Evolutionary conservation across 1,140 invertebrate genomes (phyloP).

Genomic region (Orussus abietinus): DNA sequence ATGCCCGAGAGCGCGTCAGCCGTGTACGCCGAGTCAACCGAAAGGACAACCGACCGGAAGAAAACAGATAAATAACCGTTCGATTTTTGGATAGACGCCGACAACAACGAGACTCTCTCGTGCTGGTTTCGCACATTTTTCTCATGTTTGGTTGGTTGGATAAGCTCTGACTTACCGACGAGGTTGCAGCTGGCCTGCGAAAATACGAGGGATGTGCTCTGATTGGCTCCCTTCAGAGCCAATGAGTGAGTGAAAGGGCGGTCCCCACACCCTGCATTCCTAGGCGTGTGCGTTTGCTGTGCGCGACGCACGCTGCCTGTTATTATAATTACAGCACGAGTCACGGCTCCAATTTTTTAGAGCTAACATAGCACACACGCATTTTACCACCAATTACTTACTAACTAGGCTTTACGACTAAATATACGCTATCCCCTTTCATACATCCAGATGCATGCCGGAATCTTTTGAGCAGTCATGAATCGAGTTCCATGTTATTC

Average conservation of each 20-base stretch:
- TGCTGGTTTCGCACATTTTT: slow-evolving; percentile 32
- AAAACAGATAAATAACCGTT: too few relatives aligned
- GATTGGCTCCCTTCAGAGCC: slow-evolving; percentile 48
- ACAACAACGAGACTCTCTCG: slow-evolving; percentile 25
- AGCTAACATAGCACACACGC: slow-evolving; percentile 42
- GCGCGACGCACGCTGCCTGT: slow-evolving; percentile 47
- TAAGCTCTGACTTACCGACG: slow-evolving; percentile 47
- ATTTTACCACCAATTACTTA: slow-evolving; percentile 34
- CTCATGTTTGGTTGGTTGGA: slow-evolving; percentile 37
- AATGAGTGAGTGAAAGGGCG: slow-evolving; percentile 44
- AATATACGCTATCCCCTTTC: slow-evolving; percentile 23
- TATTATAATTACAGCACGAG: slow-evolving; percentile 50
- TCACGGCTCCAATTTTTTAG: slow-evolving; percentile 45
- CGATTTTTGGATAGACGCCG: too few relatives aligned
- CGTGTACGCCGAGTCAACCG: too few relatives aligned
- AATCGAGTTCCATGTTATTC: too few relatives aligned
- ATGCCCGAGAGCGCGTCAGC: too few relatives aligned
- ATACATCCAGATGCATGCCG: slow-evolving; percentile 21
- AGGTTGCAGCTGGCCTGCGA: slow-evolving; percentile 42
- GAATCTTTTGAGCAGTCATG: too few relatives aligned
- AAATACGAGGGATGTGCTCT: slow-evolving; percentile 46
- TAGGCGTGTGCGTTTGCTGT: slow-evolving; percentile 47
- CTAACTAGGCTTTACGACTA: slow-evolving; percentile 23
- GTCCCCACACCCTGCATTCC: slow-evolving; percentile 44
- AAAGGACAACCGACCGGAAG: too few relatives aligned